Conservation (phyloP, 2,888 invertebrate species). For the Punctoribates punctum region DNA sequence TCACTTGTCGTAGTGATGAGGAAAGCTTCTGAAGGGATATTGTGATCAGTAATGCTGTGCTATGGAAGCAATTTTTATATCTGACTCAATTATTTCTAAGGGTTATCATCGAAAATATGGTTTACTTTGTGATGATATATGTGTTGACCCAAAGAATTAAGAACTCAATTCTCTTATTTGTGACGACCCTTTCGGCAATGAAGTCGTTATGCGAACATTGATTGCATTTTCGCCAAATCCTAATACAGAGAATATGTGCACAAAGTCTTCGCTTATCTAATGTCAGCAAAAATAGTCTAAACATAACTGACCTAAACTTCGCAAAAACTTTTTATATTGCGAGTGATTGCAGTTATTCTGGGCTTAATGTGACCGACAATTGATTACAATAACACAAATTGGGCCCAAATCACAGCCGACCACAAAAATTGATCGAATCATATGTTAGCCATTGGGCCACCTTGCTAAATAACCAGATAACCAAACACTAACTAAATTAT, state of each 20-base stretch:
- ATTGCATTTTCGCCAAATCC: neutral
- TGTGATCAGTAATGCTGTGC: too few species aligned
- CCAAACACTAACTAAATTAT: too few species aligned
- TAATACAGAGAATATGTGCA: neutral
- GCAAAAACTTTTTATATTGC: neutral
- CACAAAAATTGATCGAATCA: too few species aligned
- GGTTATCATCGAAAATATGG: too few species aligned
- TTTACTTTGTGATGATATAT: neutral
- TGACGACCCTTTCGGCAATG: slow-evolving; percentile 19
- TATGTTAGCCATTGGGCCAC: too few species aligned
- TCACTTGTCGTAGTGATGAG: too few species aligned
- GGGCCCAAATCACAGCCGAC: neutral
- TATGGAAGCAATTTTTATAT: too few species aligned
- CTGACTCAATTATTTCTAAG: too few species aligned
- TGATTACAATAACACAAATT: neutral
- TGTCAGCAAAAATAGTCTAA: slow-evolving; percentile 21
- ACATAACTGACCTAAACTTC: slow-evolving; percentile 26
- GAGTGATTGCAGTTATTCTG: neutral
- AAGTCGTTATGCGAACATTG: slow-evolving; percentile 6
- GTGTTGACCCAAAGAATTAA: neutral
- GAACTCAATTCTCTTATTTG: neutral
- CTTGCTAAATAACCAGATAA: too few species aligned
- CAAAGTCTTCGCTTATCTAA: slow-evolving; percentile 4
- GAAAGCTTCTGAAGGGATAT: too few species aligned
- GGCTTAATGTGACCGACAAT: neutral